Conservation (phyloP, 2,888 invertebrate genomes). For the Orthosia gothica region DNA sequence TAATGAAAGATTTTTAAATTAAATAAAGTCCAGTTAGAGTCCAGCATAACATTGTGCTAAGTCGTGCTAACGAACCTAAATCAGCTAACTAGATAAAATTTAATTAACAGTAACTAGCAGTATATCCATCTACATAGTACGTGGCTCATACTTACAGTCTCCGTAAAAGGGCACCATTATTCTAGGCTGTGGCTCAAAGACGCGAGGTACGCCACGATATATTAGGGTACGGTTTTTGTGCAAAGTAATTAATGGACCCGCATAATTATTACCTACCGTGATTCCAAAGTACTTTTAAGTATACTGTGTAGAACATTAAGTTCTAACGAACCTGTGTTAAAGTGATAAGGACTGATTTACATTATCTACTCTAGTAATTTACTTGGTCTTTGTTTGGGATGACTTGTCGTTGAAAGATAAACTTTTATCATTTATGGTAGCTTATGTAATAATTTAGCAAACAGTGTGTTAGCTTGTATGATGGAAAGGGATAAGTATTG, state of each 20-base stretch:
- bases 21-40: background rate
- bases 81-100: constrained; percentile 27
- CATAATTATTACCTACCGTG: constrained; percentile 52
- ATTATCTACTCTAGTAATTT: constrained; percentile 32
- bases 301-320: constrained; percentile 35
- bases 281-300: constrained; percentile 51
- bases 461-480: background rate
- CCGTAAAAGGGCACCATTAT: constrained; percentile 36
- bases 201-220: constrained; percentile 29
- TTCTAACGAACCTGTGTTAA: constrained; percentile 31
- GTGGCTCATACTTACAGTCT: constrained; percentile 8
- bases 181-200: constrained; percentile 39
- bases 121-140: constrained; percentile 8
- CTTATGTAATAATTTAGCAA: background rate
- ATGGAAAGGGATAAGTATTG: background rate
- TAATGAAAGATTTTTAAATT: too few relatives aligned
- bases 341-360: constrained; percentile 48
- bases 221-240: constrained; percentile 52
- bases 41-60: background rate
- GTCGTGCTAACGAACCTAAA: constrained; percentile 20
- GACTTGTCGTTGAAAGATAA: background rate
- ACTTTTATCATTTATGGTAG: background rate
- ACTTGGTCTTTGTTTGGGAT: background rate
- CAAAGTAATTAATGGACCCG: constrained; percentile 50
- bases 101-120: constrained; percentile 27